phyloP scores from a whole-genome alignment of 2,113 vertebrate genomes.

The Hippopotamus amphibius region DNA sequence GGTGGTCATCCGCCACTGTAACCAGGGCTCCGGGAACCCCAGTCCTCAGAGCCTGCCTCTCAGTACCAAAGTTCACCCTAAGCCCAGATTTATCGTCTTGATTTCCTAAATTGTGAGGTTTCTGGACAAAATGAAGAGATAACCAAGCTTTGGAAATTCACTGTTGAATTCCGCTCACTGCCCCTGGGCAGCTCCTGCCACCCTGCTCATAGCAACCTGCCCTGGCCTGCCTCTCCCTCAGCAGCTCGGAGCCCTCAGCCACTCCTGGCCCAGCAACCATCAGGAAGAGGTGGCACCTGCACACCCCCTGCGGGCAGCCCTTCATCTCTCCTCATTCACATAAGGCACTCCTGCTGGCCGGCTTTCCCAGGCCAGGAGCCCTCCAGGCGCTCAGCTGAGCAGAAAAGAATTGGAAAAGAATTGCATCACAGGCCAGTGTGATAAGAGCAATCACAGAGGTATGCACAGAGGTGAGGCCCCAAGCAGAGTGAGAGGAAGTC shows the following conservation, averaged over 20 bases:
- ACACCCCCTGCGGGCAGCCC: not conserved
- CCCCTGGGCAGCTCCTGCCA: not conserved
- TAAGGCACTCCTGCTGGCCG: not conserved
- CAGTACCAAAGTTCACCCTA: not conserved
- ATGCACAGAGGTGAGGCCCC: too few species aligned
- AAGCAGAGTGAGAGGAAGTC: not conserved
- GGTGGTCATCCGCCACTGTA: not conserved
- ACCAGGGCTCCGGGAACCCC: not conserved
- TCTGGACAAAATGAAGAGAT: not conserved
- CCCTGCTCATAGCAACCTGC: not conserved
- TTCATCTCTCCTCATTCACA: too few species aligned
- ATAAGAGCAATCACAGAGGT: not conserved
- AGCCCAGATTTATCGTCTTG: not conserved
- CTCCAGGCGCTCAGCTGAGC: not conserved
- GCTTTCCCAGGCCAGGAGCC: not conserved
- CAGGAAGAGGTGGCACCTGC: not conserved
- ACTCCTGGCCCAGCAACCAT: not conserved
- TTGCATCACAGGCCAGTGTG: rapidly evolving
- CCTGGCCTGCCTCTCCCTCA: not conserved
- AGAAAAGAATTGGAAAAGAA: not conserved
- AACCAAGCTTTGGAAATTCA: not conserved
- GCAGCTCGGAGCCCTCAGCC: too few species aligned
- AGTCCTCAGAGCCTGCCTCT: not conserved
- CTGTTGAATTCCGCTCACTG: not conserved
- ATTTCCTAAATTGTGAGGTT: not conserved